phyloP scores from a whole-genome alignment of 2,888 invertebrate genomes.

The Stomorhina lunata region DNA sequence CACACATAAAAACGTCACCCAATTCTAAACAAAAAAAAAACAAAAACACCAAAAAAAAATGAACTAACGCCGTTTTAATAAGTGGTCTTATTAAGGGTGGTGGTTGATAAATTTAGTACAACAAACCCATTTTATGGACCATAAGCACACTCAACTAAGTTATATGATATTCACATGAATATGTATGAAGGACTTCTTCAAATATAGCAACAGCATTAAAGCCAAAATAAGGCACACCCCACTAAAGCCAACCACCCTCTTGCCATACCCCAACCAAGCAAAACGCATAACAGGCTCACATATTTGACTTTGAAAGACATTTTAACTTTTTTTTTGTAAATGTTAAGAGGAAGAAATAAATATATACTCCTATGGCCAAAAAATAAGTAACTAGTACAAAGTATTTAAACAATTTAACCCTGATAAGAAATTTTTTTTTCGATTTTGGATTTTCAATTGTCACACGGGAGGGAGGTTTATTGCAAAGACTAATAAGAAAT shows the following conservation, averaged over 20 bases:
- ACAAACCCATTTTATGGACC: conserved; percentile 56
- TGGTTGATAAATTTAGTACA: conserved; percentile 38
- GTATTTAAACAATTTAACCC: conserved; percentile 52
- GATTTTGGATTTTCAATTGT: background rate
- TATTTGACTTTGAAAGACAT: conserved; percentile 59
- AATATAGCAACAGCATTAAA: conserved; percentile 25
- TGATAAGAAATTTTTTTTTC: background rate
- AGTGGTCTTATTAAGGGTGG: conserved; percentile 55
- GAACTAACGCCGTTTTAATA: conserved; percentile 40
- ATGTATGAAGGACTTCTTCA: background rate
- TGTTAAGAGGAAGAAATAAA: too few relatives aligned
- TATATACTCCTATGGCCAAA: background rate
- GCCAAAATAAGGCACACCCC: conserved; percentile 20
- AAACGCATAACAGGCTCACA: conserved; percentile 38
- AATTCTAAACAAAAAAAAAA: background rate
- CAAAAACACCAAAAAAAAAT: background rate
- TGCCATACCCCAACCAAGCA: background rate
- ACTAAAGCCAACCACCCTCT: conserved; percentile 4
- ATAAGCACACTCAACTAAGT: conserved; percentile 27
- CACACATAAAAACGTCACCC: conserved; percentile 1
- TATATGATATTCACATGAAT: background rate
- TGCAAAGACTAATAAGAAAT: conserved; percentile 19
- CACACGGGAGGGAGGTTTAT: background rate
- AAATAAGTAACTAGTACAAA: conserved; percentile 6
- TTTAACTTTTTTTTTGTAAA: conserved; percentile 20